Evolutionary conservation across 1,140 invertebrate species (phyloP), one percentile per base, ranked within the genome.

Genomic region (Temnothorax nylanderi): DNA sequence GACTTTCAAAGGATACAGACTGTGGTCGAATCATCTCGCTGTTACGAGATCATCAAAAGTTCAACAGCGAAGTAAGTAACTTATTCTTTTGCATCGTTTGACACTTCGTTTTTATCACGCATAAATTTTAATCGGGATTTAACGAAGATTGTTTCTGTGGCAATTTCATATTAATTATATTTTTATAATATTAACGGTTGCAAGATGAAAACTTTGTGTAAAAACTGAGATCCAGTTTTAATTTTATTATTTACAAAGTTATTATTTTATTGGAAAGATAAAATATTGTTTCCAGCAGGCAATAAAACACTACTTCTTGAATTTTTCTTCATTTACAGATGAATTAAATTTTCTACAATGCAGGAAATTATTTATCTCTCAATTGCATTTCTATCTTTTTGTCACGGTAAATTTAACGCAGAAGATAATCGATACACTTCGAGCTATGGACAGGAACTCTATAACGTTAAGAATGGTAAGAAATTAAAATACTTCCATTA

Each of bases 261-360:
- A 47, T 21, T 11, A 44, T 47, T 47, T 69, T 7, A 16, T 44
- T 60, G 32, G 10, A 60, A 47, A 5, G 13, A 26, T 47, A 47
- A 47, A 47, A 11, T 47, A 65, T 4, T 65, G 37, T 65, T 65
- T n/a, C 10, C 1, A 34, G 41, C 18, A 4, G 2, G 6, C 10
- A n/a, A 65, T 49, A 47, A 51, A 72, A 51, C 16, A 72, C 13
- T n/a, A 49, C 16, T 74, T 51, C 2, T 37, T 72, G 0, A 51
- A 74, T 11, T 10, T 72, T 49, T 16, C 8, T 56, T 56, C 0
- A 56, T 3, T 77, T 77, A 32, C 26, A 72, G 80, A 72, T 74
- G 49, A 82, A 72, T 3, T 26, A 74, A 18, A 82, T 44, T 72
- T 56, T 32, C 41, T n/a, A 74, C 26, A 60, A 82, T 82, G 67